Percentiles rank a stretch among this genome's conserved stretches.
phyloP scores from a whole-genome alignment of 2,113 vertebrate genomes.

The Rattus rattus region DNA sequence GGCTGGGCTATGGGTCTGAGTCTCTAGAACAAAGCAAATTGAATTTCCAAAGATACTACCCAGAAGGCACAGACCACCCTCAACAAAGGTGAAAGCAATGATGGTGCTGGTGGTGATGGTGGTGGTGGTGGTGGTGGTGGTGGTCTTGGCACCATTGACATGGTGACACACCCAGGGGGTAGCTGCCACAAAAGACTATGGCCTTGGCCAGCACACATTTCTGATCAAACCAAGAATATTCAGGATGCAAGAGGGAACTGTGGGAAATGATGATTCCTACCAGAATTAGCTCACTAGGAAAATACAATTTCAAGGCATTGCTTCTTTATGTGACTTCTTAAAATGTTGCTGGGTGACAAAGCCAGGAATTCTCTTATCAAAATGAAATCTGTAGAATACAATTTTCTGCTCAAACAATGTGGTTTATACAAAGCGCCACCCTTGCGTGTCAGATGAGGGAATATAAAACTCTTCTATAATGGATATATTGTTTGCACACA shows the following conservation, averaged over 20 bases:
- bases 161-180: not conserved
- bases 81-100: not conserved
- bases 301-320: slow-evolving; percentile 65
- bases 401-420: slow-evolving; percentile 81
- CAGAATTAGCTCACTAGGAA: slow-evolving; percentile 57
- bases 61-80: not conserved
- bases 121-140: too few species aligned
- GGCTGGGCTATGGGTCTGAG: not conserved
- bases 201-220: slow-evolving; percentile 15
- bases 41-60: not conserved
- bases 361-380: slow-evolving; percentile 79
- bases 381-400: slow-evolving; percentile 76
- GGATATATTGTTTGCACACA: slow-evolving; percentile 79
- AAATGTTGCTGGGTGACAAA: slow-evolving; percentile 74
- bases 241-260: slow-evolving; percentile 29
- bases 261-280: slow-evolving; percentile 40
- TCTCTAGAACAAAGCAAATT: not conserved
- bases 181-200: not conserved
- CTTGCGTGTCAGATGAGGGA: slow-evolving; percentile 77
- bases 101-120: too few species aligned
- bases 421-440: slow-evolving; percentile 72
- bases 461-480: slow-evolving; percentile 70
- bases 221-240: slow-evolving; percentile 50
- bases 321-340: slow-evolving; percentile 80
- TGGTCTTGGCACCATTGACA: not conserved